A percentile compares a stretch with the other conserved stretches of the same genome.
These are phyloP conservation scores for Portunus trituberculatus DNA, from an alignment of 1,140 invertebrate species.

Conservation along the genomic window DNA sequence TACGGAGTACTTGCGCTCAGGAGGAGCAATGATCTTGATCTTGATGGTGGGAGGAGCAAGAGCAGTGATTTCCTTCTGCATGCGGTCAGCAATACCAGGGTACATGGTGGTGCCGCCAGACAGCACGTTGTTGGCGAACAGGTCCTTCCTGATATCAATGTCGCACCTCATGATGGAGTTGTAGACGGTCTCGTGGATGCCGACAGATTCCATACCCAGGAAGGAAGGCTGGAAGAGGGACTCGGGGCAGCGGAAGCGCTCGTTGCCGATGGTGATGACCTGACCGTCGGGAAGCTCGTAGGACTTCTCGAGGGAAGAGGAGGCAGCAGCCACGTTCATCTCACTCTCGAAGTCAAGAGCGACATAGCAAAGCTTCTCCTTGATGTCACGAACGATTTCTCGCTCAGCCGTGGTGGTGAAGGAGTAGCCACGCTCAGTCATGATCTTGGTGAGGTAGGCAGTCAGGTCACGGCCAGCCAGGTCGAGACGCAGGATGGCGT, in stretches of 20 bases:
- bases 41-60: conserved; percentile 92
- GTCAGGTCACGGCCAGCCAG: conserved; percentile 66
- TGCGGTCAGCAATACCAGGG: conserved; percentile 90
- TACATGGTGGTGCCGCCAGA: conserved; percentile 90
- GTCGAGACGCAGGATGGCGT: conserved; percentile 85
- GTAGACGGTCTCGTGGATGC: conserved; percentile 90
- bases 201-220: conserved; percentile 89
- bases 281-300: conserved; percentile 83
- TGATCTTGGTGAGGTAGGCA: conserved; percentile 83
- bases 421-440: conserved; percentile 87
- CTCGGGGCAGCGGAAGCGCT: conserved; percentile 92
- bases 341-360: conserved; percentile 81
- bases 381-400: conserved; percentile 96
- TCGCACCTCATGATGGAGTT: conserved; percentile 85
- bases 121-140: conserved; percentile 89
- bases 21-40: conserved; percentile 78
- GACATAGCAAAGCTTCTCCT: conserved; percentile 95
- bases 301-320: conserved; percentile 64
- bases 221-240: conserved; percentile 91
- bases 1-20: conserved; percentile 75
- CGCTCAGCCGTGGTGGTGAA: conserved; percentile 87
- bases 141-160: conserved; percentile 80
- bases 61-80: conserved; percentile 94
- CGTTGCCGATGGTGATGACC: conserved; percentile 97
- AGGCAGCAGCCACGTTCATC: conserved; percentile 64